These are phyloP conservation scores for Cherax destructor DNA, from an alignment of 1,140 invertebrate genomes.

Conservation along the genomic window DNA sequence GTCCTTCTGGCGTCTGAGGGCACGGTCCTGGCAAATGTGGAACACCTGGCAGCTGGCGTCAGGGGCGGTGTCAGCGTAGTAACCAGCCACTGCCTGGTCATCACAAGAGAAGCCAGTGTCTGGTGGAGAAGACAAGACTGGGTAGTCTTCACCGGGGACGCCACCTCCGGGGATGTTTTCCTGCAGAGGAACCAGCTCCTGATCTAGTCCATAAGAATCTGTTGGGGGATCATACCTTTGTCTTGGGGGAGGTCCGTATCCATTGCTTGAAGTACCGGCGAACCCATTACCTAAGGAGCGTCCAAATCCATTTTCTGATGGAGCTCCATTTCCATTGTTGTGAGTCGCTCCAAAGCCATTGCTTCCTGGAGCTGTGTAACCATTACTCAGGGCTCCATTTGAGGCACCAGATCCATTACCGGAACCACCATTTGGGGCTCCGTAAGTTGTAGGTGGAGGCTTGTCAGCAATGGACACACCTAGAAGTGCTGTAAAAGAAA, in stretches of 20 bases:
- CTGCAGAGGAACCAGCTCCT: not conserved
- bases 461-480: conserved; percentile 14
- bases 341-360: not conserved
- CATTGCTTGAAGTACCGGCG: not conserved
- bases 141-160: conserved; percentile 73
- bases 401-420: not conserved
- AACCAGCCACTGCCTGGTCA: conserved; percentile 71
- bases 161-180: conserved; percentile 44
- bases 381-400: not conserved
- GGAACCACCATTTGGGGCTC: not conserved
- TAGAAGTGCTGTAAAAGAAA: conserved; percentile 1
- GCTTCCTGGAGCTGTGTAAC: not conserved
- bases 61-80: conserved; percentile 74
- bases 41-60: conserved; percentile 76
- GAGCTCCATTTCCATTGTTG: not conserved
- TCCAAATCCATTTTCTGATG: not conserved
- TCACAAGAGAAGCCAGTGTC: conserved; percentile 75
- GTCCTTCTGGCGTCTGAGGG: conserved; percentile 72
- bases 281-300: not conserved
- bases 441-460: not conserved
- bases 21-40: conserved; percentile 78
- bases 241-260: conserved; percentile 63
- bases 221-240: not conserved
- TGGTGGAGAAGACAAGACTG: conserved; percentile 73
- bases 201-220: not conserved